Evolutionary conservation across 2,888 invertebrate genomes (phyloP).

Genomic region (Adineta ricciae): DNA sequence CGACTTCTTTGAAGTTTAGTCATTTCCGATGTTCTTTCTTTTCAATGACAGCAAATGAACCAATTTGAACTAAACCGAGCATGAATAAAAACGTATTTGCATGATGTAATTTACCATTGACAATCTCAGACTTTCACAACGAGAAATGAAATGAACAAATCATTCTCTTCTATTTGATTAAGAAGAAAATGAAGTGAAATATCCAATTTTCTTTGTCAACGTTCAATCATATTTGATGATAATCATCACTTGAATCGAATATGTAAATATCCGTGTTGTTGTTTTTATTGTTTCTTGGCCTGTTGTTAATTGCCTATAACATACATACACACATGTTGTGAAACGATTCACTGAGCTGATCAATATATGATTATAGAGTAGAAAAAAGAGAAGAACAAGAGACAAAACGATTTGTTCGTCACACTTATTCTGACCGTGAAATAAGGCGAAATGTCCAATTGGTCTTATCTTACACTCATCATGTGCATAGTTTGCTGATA

Average conservation of each 20-base stretch:
- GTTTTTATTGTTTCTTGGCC: not conserved
- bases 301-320: not conserved
- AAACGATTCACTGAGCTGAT: conserved; percentile 5
- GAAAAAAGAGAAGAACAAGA: not conserved
- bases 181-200: not conserved
- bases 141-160: not conserved
- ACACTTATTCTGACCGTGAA: conserved; percentile 3
- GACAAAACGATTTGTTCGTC: conserved; percentile 13
- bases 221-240: not conserved
- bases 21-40: not conserved
- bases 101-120: not conserved
- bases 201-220: not conserved
- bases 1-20: not conserved
- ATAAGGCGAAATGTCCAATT: not conserved
- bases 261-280: not conserved
- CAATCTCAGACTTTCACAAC: not conserved
- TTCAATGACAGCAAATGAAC: not conserved
- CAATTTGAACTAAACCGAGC: not conserved
- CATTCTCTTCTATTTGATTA: not conserved
- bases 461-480: not conserved
- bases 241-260: not conserved
- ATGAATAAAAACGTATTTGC: not conserved
- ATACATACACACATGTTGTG: not conserved
- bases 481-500: not conserved
- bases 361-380: not conserved